Evolutionary conservation across 2,797 vertebrate genomes (phyloP).

Genomic region (Syngnathus rostellatus): DNA sequence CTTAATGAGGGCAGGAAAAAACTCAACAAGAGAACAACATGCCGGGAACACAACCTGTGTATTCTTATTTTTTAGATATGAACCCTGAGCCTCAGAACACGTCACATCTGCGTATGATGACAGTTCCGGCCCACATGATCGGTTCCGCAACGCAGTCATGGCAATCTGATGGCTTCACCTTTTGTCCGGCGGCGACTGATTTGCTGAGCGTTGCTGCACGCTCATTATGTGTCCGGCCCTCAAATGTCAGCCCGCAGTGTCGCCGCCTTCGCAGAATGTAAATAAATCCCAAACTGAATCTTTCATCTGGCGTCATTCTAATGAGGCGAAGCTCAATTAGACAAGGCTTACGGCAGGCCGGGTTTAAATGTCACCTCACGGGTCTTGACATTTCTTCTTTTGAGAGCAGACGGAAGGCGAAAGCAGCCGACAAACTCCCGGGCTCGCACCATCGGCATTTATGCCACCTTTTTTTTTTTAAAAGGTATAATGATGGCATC

Average conservation of each 20-base stretch:
- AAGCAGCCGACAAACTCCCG: conserved; percentile 52
- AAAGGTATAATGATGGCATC: conserved; percentile 41
- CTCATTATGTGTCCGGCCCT: conserved; percentile 37
- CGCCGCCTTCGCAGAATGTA: conserved; percentile 30
- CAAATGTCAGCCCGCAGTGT: conserved; percentile 52
- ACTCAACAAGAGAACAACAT: background rate
- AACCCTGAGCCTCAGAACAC: background rate
- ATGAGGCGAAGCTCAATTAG: conserved; percentile 69
- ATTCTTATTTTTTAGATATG: too few species aligned
- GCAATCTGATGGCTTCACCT: conserved; percentile 51
- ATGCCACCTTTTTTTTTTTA: conserved; percentile 8
- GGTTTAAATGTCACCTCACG: conserved; percentile 70
- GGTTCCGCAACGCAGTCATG: conserved; percentile 37
- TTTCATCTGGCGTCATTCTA: conserved; percentile 64
- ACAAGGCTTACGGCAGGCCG: conserved; percentile 62
- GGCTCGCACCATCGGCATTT: conserved; percentile 31
- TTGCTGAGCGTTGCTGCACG: conserved; percentile 48
- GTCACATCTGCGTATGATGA: conserved; percentile 9
- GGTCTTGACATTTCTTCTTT: conserved; percentile 72
- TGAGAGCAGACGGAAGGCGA: conserved; percentile 63
- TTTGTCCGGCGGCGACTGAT: conserved; percentile 42
- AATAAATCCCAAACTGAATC: conserved; percentile 48
- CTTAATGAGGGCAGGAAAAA: background rate
- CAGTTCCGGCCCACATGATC: conserved; percentile 30
- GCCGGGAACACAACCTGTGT: conserved; percentile 13